Evolutionary conservation across 1,140 invertebrate species (phyloP), one percentile per base, ranked within the genome.

Genomic region (Drosophila nasuta): DNA sequence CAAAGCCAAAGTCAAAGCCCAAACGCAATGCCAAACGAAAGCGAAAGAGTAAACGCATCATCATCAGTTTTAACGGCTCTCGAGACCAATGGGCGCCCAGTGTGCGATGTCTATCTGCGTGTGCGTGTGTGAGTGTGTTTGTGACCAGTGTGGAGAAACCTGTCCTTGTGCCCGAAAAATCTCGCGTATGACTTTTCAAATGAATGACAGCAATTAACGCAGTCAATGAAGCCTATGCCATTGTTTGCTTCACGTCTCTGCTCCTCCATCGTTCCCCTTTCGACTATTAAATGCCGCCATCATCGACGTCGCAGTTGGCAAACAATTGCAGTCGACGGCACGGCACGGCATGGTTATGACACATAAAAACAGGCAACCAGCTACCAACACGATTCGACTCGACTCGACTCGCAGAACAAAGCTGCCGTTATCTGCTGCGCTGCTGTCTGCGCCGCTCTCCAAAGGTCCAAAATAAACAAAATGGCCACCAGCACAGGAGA

Each of bases 121-220:
- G 35, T 38, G 7, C 43, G 20, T 11, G 11, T 10, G 25, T n/a
- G 7, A 2, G 10, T 48, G 20, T n/a, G n/a, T 25, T 5, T 13
- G 7, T 46, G 33, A 30, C 15, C 60, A n/a, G 7, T 25, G 35
- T 11, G 51, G 10, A 43, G 25, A 30, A 51, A 48, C 25, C 51
- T 48, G 52, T 66, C 8, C 30, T 33, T 43, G 58, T 30, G 17
- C 20, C 72, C 58, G 6, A 57, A 86, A 85, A 81, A 78, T 86
- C 59, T 64, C 79, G 74, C 65, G 57, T 81, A 88, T 88, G 83
- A 89, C 81, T 83, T 87, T 83, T 89, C 83, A 83, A 88, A 89
- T 89, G 85, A 88, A 88, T 88, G 85, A 89, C 85, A 85, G 85
- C 85, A 88, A 88, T 88, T 88, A 88, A 89, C 85, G 81, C 77